Base-by-base conservation (phyloP, 2,113 vertebrate genomes). In the Erythrolamprus reginae region DNA sequence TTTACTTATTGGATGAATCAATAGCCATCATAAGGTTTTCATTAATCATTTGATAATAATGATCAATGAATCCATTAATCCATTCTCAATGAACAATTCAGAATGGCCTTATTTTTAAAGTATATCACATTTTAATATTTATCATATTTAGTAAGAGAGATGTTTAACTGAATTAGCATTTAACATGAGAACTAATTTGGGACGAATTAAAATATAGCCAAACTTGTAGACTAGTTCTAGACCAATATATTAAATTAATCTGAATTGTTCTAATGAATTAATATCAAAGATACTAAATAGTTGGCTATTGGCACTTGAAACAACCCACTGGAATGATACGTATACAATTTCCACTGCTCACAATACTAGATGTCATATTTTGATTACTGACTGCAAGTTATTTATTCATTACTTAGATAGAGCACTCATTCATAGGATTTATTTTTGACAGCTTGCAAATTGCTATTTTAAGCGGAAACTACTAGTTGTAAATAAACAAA, bases 381-480 rank as follows among this genome's bases (percentile, higher is more conserved):
- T 65, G 70, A 38, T 15, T 15, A 53, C 10, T 4, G 12, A 58
- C 6, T 24, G 1, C 1, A 2, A 0, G 0, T 0, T 48, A 50
- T 50, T 28, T 21, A 8, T 88, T 52, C 15, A 52, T 91, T 84
- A 88, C 55, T 23, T 65, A 42, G 87, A 53, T 85, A 33, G 33
- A 90, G 24, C 91, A 92, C 38, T 38, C 91, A 77, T 6, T 94
- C 84, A 89, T 91, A 45, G 88, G 65, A 82, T 91, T 86, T 92
- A 85, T 48, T 89, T 88, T 52, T 91, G 50, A 48, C n/a, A 65
- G 42, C 94, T 93, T 92, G 89, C 8, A 92, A 89, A 88, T 48
- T 86, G 86, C 90, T 88, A 3, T 10, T 90, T 88, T 93, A 65
- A 92, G 91, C 28, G 7, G 92, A 88, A 51, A 51, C 2, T 2